phyloP scores from a whole-genome alignment of 2,113 vertebrate genomes.

The Helogale parvula region DNA sequence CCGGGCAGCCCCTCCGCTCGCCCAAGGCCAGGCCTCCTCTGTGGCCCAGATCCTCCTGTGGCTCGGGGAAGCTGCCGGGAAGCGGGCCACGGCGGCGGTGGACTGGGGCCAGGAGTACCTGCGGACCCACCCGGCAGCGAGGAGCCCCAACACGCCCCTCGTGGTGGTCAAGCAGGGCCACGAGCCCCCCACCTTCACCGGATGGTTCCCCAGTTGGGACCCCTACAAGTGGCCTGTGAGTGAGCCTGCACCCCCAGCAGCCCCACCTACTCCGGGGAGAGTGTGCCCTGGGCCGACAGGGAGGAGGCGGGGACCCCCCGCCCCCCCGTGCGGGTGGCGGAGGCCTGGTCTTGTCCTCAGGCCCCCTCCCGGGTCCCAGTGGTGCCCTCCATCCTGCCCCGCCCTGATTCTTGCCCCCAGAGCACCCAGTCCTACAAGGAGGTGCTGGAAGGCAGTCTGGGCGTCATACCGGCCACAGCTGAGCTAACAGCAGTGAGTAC shows the following conservation, averaged over 20 bases:
- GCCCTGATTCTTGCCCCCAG: slow-evolving; percentile 79
- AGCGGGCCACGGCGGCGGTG: slow-evolving; percentile 82
- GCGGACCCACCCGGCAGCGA: slow-evolving; percentile 87
- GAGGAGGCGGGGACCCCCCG: not conserved
- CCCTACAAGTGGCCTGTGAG: slow-evolving; percentile 91
- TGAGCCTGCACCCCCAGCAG: not conserved
- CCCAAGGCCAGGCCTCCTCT: not conserved
- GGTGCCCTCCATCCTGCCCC: not conserved
- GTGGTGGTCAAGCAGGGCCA: slow-evolving; percentile 90
- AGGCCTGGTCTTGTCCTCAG: not conserved
- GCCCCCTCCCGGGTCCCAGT: not conserved
- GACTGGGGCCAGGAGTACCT: slow-evolving; percentile 89
- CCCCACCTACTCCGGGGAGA: not conserved
- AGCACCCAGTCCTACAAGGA: slow-evolving; percentile 90
- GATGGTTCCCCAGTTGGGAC: slow-evolving; percentile 93
- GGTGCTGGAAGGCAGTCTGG: slow-evolving; percentile 89
- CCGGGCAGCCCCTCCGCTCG: not conserved
- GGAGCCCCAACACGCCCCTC: slow-evolving; percentile 88
- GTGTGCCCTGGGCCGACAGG: not conserved
- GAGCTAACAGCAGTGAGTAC: slow-evolving; percentile 92
- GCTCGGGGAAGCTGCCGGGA: slow-evolving; percentile 87
- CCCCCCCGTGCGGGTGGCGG: not conserved
- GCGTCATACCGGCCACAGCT: slow-evolving; percentile 82
- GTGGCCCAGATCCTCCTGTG: slow-evolving; percentile 90
- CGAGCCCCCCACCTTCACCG: slow-evolving; percentile 91